phyloP scores from a whole-genome alignment of 2,797 vertebrate species.

The Tangara arthus region DNA sequence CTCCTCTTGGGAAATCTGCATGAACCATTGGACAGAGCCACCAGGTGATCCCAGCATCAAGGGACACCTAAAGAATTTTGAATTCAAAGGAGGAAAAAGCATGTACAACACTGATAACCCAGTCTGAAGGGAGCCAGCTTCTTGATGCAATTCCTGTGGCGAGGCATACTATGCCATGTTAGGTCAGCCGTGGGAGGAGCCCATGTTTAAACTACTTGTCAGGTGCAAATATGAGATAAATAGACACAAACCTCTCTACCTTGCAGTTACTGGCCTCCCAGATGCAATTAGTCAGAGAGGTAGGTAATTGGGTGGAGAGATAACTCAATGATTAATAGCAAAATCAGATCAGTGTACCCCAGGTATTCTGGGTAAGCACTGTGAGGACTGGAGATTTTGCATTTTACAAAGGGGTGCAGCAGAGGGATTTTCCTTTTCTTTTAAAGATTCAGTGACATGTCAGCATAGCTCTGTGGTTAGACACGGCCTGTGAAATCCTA shows the following conservation, averaged over 20 bases:
- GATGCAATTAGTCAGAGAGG: neutral
- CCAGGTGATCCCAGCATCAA: neutral
- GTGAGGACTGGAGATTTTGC: neutral
- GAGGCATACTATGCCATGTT: neutral
- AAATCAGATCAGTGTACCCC: neutral
- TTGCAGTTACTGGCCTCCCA: neutral
- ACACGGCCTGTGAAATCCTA: neutral
- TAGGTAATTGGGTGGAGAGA: neutral
- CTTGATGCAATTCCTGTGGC: neutral
- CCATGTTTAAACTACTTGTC: neutral
- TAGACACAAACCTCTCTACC: neutral
- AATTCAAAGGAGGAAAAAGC: neutral
- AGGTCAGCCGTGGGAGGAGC: neutral
- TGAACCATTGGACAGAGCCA: neutral
- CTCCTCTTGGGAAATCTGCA: neutral
- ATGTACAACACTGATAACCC: no score
- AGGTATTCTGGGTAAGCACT: neutral
- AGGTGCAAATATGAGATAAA: neutral
- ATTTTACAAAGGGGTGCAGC: neutral
- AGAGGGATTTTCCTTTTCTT: neutral
- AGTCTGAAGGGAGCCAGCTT: neutral
- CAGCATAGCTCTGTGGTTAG: neutral
- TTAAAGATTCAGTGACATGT: neutral
- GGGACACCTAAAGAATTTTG: neutral
- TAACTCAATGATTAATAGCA: neutral